phyloP scores from a whole-genome alignment of 1,140 invertebrate genomes.

The Tachypleus tridentatus region DNA sequence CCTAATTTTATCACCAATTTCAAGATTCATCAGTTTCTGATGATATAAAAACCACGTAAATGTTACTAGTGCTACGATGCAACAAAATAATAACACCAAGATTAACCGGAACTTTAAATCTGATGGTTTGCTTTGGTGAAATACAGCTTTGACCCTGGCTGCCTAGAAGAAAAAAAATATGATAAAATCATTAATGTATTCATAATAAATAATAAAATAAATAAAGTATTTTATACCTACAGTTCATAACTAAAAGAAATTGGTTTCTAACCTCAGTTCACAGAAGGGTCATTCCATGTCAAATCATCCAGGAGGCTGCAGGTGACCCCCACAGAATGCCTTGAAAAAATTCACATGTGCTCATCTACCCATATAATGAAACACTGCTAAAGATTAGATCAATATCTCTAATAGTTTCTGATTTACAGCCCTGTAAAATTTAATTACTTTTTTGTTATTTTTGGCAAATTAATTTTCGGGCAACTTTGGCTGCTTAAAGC shows the following conservation, averaged over 20 bases:
- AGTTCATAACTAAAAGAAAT: neutral
- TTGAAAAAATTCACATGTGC: too few species aligned
- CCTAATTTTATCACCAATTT: conserved; percentile 17
- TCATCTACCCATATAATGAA: too few species aligned
- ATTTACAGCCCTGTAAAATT: too few species aligned
- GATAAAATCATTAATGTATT: neutral
- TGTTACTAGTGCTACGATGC: conserved; percentile 18
- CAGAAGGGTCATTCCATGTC: neutral
- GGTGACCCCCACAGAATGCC: too few species aligned
- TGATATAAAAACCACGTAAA: conserved; percentile 20
- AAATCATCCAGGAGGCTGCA: too few species aligned
- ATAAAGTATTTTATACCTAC: neutral
- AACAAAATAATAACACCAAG: conserved; percentile 17
- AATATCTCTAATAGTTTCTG: too few species aligned
- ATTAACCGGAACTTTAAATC: conserved; percentile 23
- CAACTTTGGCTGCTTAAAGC: too few species aligned
- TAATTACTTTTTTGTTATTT: too few species aligned
- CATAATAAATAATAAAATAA: neutral
- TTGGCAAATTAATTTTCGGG: too few species aligned
- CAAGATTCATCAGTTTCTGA: conserved; percentile 10
- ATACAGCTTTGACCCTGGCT: conserved; percentile 15
- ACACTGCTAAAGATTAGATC: too few species aligned
- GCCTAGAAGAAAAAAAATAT: conserved; percentile 15
- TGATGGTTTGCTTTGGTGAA: conserved; percentile 20
- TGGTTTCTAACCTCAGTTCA: conserved; percentile 11